Percentiles rank a stretch among this genome's conserved stretches.
Evolutionary conservation across 2,113 vertebrate genomes (phyloP).

Genomic region (Recurvirostra avosetta): DNA sequence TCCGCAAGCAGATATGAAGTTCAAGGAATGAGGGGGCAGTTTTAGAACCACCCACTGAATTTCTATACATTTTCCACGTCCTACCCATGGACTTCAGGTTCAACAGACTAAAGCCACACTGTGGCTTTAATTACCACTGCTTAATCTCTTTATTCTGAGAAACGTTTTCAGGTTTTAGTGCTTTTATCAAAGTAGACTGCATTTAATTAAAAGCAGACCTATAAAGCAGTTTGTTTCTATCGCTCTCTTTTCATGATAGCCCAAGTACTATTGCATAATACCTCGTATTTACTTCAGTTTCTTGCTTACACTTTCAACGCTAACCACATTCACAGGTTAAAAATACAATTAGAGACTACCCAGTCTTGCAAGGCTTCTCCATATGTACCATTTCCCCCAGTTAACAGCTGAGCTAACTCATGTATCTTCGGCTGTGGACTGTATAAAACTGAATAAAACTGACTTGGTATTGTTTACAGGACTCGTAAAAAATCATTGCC

Average conservation of each 20-base stretch:
- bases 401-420: background rate
- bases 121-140: background rate
- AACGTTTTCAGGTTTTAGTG: background rate
- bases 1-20: slow-evolving; percentile 28
- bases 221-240: background rate
- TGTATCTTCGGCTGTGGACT: background rate
- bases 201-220: slow-evolving; percentile 51
- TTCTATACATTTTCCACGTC: background rate
- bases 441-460: background rate
- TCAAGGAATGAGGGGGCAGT: slow-evolving; percentile 45
- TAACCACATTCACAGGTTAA: slow-evolving; percentile 5
- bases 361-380: background rate
- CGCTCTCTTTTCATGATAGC: background rate
- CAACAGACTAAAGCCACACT: background rate
- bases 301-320: background rate
- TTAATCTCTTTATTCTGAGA: background rate
- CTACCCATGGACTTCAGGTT: background rate
- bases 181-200: slow-evolving; percentile 17
- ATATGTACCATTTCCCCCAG: background rate
- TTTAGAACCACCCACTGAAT: slow-evolving; percentile 34
- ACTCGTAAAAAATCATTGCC: background rate
- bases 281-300: background rate
- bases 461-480: background rate
- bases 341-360: background rate
- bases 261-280: slow-evolving; percentile 41